A percentile compares a stretch with the other conserved stretches of the same genome.
phyloP scores from a whole-genome alignment of 2,113 vertebrate genomes.

The Symphodus melops region DNA sequence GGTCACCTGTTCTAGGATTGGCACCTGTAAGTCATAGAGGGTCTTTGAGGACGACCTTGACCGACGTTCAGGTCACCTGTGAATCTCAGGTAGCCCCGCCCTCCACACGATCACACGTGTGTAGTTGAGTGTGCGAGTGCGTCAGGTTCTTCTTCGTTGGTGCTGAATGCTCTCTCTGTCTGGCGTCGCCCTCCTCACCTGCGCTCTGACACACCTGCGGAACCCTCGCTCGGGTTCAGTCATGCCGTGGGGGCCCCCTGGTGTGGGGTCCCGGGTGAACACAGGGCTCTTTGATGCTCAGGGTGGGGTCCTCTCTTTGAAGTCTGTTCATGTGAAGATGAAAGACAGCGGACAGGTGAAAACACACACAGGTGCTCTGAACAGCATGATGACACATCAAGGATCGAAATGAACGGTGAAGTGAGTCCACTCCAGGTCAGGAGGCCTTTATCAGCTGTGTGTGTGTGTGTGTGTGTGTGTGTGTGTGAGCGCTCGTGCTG shows the following conservation, averaged over 20 bases:
- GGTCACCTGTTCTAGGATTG: not conserved
- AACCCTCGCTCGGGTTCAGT: not conserved
- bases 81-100: no score
- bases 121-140: no score
- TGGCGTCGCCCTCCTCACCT: not conserved
- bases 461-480: no score
- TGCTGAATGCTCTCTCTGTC: not conserved
- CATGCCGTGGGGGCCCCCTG: not conserved
- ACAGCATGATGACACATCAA: no score
- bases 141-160: no score
- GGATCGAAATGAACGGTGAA: no score
- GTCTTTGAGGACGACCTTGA: no score
- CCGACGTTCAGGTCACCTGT: no score
- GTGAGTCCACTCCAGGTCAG: no score
- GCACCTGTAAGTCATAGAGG: no score
- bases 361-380: not conserved
- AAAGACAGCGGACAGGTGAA: not conserved
- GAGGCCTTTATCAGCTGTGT: no score
- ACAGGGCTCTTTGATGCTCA: conserved; percentile 33
- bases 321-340: conserved; percentile 25
- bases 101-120: no score
- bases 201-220: conserved; percentile 7
- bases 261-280: conserved; percentile 12
- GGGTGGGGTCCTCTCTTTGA: conserved; percentile 28
- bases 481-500: not conserved